Conservation (phyloP, 2,113 vertebrate species). For the Syrmaticus mikado region DNA sequence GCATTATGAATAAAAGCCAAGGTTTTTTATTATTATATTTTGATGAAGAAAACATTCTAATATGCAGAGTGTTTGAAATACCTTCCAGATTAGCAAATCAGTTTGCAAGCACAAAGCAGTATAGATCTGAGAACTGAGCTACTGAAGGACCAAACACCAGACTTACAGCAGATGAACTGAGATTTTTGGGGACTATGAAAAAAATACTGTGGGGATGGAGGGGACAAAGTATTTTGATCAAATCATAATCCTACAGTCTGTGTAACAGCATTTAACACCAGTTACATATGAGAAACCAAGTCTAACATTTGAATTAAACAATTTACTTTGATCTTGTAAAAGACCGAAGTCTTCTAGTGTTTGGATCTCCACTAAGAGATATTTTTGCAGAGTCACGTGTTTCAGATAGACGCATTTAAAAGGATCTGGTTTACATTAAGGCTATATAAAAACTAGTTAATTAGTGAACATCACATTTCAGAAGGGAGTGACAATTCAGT, state of each 20-base stretch:
- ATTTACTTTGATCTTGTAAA: neutral
- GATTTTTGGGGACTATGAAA: neutral
- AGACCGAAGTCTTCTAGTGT: too few relatives aligned
- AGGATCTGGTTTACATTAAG: neutral
- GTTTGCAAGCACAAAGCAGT: neutral
- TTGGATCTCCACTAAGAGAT: neutral
- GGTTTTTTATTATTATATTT: neutral
- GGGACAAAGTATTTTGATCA: neutral
- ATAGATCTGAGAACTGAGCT: neutral
- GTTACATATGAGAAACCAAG: neutral
- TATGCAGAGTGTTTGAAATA: neutral
- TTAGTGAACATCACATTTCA: neutral
- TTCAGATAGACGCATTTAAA: neutral
- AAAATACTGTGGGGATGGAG: neutral
- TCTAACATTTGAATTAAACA: neutral
- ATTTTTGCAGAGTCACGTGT: neutral
- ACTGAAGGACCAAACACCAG: neutral
- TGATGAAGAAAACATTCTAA: neutral
- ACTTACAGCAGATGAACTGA: neutral
- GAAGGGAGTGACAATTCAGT: neutral
- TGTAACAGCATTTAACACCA: neutral
- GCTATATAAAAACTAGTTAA: neutral
- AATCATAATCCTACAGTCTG: neutral
- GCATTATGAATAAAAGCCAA: neutral
- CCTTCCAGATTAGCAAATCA: neutral